Base-by-base conservation (phyloP, 2,888 invertebrate species). In the Lithosia quadra region DNA sequence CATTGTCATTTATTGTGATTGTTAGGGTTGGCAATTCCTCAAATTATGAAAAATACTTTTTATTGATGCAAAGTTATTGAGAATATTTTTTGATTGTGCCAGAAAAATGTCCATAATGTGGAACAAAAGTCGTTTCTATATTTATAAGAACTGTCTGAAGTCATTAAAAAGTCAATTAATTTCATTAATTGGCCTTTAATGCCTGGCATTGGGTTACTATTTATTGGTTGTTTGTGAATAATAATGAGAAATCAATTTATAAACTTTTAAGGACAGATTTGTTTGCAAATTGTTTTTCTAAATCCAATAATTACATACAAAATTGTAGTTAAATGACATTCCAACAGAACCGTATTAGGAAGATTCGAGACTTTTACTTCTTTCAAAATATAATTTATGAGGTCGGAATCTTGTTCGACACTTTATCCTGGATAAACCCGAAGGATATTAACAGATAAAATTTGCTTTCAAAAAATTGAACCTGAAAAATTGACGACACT, bases 1-100 rank as follows among this genome's bases (percentile, higher is more conserved):
- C 55, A 69, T 57, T 65, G 63, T 75, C 55, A 67, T 53, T 63
- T 33, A 39, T 60, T 60, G 22, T 60, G 36, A 13, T 61, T 61
- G 39, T 39, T 39, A 43, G 39, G 39, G 22, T 24, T 15, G 9
- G 18, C 22, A 10, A 24, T 36, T 22, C 7, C 22, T 22, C 2
- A 0, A 22, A 15, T 1, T 13, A 36, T 22, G n/a, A 36, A 36
- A 21, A 7, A 36, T 13, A 58, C 13, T 21, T 15, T 34, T 5
- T 13, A 18, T n/a, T n/a, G n/a, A n/a, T n/a, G n/a, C n/a, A n/a
- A n/a, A n/a, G n/a, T n/a, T n/a, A n/a, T n/a, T 9, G 10, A 55
- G 28, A 15, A 18, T 8, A 58, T 28, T 58, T 28, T 58, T 18
- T 58, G 28, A 28, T 33, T 33, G 18, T 28, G 33, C 1, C 18